Evolutionary conservation across 2,888 invertebrate genomes (phyloP).

Genomic region (Mellilla xanthometata): DNA sequence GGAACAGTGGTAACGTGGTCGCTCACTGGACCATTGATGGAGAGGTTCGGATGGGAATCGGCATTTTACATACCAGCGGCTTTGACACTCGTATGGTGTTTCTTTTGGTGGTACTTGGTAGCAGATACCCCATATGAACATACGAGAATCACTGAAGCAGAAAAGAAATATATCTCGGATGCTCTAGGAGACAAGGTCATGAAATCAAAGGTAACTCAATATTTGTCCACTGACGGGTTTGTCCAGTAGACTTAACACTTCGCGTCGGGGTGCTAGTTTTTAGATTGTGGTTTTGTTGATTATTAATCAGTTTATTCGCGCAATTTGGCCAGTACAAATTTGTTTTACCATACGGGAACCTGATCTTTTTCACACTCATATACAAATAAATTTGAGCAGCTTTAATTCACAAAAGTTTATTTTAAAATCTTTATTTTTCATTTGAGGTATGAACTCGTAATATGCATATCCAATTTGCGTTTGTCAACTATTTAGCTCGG

Average conservation of each 20-base stretch:
- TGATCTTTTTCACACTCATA: too few relatives aligned
- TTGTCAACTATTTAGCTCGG: too few relatives aligned
- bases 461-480: too few relatives aligned
- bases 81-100: conserved; percentile 79
- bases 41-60: conserved; percentile 85
- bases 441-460: too few relatives aligned
- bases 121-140: conserved; percentile 85
- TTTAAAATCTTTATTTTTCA: too few relatives aligned
- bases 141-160: conserved; percentile 83
- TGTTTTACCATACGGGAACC: conserved; percentile 18
- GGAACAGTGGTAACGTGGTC: conserved; percentile 88
- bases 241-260: conserved; percentile 28
- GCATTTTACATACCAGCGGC: conserved; percentile 86
- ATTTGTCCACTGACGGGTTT: conserved; percentile 28
- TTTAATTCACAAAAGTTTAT: too few relatives aligned
- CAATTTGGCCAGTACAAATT: conserved; percentile 22
- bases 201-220: conserved; percentile 78
- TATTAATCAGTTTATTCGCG: conserved; percentile 15
- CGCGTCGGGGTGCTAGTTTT: conserved; percentile 38
- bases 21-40: conserved; percentile 84
- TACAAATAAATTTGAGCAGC: too few relatives aligned
- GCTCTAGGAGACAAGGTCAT: conserved; percentile 82
- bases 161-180: conserved; percentile 84
- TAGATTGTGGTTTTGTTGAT: conserved; percentile 19
- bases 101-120: conserved; percentile 84